Conservation (phyloP, 2,113 vertebrate species). For the Pituophis catenifer region DNA sequence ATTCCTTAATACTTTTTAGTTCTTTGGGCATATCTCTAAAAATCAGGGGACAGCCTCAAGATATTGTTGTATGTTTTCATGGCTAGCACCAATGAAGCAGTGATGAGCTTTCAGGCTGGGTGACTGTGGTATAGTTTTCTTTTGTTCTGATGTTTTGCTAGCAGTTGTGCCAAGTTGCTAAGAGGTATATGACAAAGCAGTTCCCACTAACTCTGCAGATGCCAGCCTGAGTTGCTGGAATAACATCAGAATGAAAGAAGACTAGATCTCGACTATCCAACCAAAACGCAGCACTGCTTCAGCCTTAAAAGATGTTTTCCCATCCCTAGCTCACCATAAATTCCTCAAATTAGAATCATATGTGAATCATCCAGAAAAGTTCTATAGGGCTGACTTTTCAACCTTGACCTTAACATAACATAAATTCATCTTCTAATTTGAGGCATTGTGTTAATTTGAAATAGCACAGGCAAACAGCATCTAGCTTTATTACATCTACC, state of each 20-base stretch:
- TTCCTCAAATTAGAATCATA: not conserved
- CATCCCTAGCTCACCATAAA: not conserved
- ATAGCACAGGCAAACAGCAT: not conserved
- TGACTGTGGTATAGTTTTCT: not conserved
- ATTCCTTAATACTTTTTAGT: not conserved
- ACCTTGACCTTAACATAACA: not conserved
- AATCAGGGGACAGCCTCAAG: not conserved
- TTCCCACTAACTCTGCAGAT: not conserved
- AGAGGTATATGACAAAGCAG: not conserved
- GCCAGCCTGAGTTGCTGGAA: not conserved
- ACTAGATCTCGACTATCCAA: not conserved
- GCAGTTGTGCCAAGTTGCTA: not conserved
- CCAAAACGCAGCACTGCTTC: not conserved
- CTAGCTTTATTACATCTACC: not conserved
- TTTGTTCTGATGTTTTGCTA: not conserved
- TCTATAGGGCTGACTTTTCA: not conserved
- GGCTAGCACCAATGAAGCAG: not conserved
- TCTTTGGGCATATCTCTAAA: not conserved
- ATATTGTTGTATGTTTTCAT: not conserved
- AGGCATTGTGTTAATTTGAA: not conserved
- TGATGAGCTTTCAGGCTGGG: not conserved
- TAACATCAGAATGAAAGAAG: not conserved
- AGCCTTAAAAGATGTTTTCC: not conserved
- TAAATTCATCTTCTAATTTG: not conserved
- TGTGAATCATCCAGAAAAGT: not conserved